Evolutionary conservation across 2,797 vertebrate species (phyloP).

Genomic region (Oophaga sylvatica): DNA sequence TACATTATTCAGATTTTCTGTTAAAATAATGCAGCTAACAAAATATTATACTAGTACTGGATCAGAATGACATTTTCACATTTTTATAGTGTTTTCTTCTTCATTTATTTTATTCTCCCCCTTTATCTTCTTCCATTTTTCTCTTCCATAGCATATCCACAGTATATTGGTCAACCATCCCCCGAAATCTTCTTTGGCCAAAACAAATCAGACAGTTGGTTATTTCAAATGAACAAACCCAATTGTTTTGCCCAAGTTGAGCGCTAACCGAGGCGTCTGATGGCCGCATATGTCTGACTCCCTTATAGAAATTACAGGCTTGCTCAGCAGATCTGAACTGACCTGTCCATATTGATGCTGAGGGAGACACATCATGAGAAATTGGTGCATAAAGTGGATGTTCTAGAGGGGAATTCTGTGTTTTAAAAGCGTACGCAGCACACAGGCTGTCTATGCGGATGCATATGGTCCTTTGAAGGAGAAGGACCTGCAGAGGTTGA

Average conservation of each 20-base stretch:
- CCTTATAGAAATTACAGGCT: neutral
- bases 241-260: neutral
- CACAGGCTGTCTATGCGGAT: too few species aligned
- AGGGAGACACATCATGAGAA: neutral
- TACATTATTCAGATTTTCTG: slow-evolving; percentile 7
- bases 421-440: too few species aligned
- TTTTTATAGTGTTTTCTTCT: neutral
- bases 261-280: neutral
- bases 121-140: neutral
- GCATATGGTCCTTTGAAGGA: too few species aligned
- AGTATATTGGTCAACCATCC: neutral
- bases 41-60: neutral
- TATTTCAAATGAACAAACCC: neutral
- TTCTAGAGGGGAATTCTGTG: too few species aligned
- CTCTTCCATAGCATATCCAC: neutral
- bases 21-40: neutral
- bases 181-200: neutral
- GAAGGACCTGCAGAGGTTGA: too few species aligned
- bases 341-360: too few species aligned
- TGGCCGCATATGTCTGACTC: neutral
- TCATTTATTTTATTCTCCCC: neutral
- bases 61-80: neutral
- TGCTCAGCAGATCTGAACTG: neutral
- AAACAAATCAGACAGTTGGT: neutral
- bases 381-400: neutral